phyloP scores from a whole-genome alignment of 2,797 vertebrate species.

The Ctenochaetus hawaiiensis region DNA sequence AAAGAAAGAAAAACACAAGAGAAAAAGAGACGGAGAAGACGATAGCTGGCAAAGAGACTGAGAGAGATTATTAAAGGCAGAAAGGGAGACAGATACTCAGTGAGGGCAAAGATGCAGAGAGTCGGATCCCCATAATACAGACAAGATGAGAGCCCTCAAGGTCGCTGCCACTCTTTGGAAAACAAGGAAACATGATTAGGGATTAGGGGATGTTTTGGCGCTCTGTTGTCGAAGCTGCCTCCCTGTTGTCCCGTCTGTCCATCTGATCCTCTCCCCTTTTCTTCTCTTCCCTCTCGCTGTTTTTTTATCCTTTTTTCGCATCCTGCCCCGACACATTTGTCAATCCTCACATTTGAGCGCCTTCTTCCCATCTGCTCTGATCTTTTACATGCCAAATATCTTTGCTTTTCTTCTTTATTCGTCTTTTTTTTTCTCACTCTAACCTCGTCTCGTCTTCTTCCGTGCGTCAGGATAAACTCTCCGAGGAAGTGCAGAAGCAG shows the following conservation, averaged over 20 bases:
- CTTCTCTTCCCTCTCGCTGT: constrained; percentile 25
- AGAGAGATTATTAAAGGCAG: constrained; percentile 23
- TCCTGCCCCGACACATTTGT: constrained; percentile 33
- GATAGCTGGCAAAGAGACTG: constrained; percentile 43
- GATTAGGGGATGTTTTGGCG: constrained; percentile 72
- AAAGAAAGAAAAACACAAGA: background rate
- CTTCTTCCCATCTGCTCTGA: constrained; percentile 60
- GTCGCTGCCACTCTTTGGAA: constrained; percentile 67
- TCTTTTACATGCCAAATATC: constrained; percentile 35
- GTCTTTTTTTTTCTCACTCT: background rate
- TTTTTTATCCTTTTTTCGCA: constrained; percentile 26
- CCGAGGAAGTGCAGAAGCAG: constrained; percentile 87
- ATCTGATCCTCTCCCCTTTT: constrained; percentile 46
- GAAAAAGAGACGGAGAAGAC: background rate
- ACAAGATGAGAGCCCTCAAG: constrained; percentile 65
- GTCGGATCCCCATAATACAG: constrained; percentile 26
- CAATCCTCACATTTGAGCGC: constrained; percentile 19
- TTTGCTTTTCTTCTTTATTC: background rate
- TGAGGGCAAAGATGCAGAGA: constrained; percentile 8
- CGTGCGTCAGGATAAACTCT: constrained; percentile 87
- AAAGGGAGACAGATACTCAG: constrained; percentile 3
- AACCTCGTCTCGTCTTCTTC: constrained; percentile 33
- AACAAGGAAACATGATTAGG: constrained; percentile 76
- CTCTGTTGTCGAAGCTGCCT: constrained; percentile 54
- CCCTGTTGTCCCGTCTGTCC: constrained; percentile 58